Evolutionary conservation across 2,888 invertebrate species (phyloP), one percentile per base, ranked within the genome.

Genomic region (Latrodectus hesperus): DNA sequence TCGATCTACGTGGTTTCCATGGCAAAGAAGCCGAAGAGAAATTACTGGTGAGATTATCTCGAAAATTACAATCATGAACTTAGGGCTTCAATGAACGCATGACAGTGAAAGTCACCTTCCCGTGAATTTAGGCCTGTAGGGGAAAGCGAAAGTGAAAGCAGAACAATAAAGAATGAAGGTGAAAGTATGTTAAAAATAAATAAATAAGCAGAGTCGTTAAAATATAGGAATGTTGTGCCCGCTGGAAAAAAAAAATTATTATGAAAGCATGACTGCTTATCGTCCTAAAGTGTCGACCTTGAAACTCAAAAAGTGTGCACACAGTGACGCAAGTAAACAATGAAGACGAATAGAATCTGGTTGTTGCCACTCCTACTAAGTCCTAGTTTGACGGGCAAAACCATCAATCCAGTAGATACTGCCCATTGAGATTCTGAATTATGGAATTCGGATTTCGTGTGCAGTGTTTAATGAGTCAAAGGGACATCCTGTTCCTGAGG

Each of bases 51-150:
- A 60, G 60, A 60, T 60, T 60, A 60, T 12, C 60, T 60, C 16
- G 10, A 6, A 12, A 60, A 60, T 55, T 55, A 55, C 55, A 14
- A 55, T 55, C 55, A 14, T 60, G 60, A n/a, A 16, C 60, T 60
- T n/a, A 60, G 6, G 60, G 60, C 6, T 60, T 60, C 60, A 11
- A 8, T 51, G n/a, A 16, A 14, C 38, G 22, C 51, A 49, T 82
- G 64, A 60, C 78, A 71, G 76, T 22, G 51, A 79, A 80, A 80
- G 86, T 85, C 85, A 74, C 79, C 79, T 85, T 68, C 53, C 12
- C 60, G 14, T 53, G 38, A 17, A 72, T 60, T 68, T 73, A 52
- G 75, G 85, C 84, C 80, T 85, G 74, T 75, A 76, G 86, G 86
- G 74, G 71, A 80, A 84, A 74, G 16, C 75, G 11, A 51, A 71